Evolutionary conservation across 37 sponge, comb jelly and placozoan genomes (phyloP), one percentile per base, ranked within the genome.

Genomic region (Spongilla lacustris): DNA sequence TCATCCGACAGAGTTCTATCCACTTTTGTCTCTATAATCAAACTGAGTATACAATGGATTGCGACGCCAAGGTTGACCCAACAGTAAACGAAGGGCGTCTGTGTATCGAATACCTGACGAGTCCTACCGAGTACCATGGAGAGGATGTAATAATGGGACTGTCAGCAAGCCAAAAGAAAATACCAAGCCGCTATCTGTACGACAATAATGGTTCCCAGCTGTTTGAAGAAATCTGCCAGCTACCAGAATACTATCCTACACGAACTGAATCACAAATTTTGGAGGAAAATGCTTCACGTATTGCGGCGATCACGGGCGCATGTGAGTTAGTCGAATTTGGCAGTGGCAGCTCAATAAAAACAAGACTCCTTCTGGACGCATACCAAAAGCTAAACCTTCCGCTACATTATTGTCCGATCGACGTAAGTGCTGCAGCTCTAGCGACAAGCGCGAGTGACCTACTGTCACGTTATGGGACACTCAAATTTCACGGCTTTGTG

Each of bases 211-310:
- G 82, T 0, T 81, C 82, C 28, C 76, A 68, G 26, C 76, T 81
- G 11, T 81, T 81, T 24, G 82, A 81, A 17, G 71, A 81, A 28
- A 66, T 81, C 6, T 71, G 76, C 12, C 28, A 81, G 27, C 74
- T 81, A 17, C 67, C 38, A 17, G 82, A 81, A 32, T 81, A 81
- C 82, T 81, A 81, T 26, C 28, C 75, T 13, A 81, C 82, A 1
- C 69, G 82, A 4, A 71, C 76, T 10, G 82, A 81, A 81, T 17
- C 50, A 17, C 75, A 11, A 28, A 81, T 81, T 14, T 19, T 81
- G 76, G 9, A 24, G 32, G 72, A 24, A 58, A 28, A 29, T 12
- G 36, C 35, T 2, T 71, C 13, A 11, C 75, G 75, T 21, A 81
- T 81, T 11, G 28, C 76, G 2, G 4, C 27, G 11, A 30, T 69